phyloP scores from a whole-genome alignment of 2,888 invertebrate genomes.

The Candidula unifasciata region DNA sequence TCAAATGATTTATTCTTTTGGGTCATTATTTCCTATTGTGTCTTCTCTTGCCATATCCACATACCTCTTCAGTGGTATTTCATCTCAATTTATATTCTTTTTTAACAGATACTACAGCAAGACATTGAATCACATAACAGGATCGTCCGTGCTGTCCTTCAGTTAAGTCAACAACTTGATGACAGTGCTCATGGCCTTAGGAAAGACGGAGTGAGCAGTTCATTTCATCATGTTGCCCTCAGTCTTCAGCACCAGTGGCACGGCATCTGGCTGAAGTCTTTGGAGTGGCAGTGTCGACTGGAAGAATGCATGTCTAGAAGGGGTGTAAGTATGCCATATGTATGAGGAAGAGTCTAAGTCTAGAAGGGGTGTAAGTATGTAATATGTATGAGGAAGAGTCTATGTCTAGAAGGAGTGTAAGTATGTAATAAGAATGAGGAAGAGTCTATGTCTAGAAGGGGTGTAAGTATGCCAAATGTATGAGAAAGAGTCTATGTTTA shows the following conservation, averaged over 20 bases:
- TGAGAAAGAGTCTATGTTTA: no score
- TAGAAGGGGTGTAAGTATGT: no score
- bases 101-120: slow-evolving; percentile 89
- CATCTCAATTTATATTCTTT: not conserved
- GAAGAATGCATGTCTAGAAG: slow-evolving; percentile 81
- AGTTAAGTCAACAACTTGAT: slow-evolving; percentile 76
- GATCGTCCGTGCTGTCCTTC: slow-evolving; percentile 76
- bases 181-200: slow-evolving; percentile 57
- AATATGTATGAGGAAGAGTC: no score
- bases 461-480: no score
- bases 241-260: slow-evolving; percentile 93
- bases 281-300: slow-evolving; percentile 94
- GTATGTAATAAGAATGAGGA: no score
- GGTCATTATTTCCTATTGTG: no score
- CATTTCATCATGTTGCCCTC: slow-evolving; percentile 81
- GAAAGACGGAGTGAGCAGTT: slow-evolving; percentile 58
- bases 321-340: slow-evolving; percentile 60
- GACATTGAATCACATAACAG: slow-evolving; percentile 89
- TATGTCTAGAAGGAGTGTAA: no score
- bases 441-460: no score
- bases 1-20: no score
- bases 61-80: no score
- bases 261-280: slow-evolving; percentile 89
- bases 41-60: no score
- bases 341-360: not conserved